Evolutionary conservation across 2,113 vertebrate genomes (phyloP).

Genomic region (Python bivittatus): DNA sequence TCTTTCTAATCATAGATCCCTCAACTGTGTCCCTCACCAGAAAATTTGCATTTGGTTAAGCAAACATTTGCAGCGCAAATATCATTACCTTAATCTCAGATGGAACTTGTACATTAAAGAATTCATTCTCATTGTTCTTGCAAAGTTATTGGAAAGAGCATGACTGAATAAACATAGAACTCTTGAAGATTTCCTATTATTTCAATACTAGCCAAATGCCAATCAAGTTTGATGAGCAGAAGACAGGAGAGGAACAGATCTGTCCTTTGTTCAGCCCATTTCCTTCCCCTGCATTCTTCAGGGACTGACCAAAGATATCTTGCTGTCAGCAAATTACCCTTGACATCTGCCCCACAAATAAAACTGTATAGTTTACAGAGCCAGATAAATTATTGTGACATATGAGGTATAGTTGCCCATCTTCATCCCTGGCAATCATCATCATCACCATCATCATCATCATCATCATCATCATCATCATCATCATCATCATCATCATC

Average conservation of each 20-base stretch:
- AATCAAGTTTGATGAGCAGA: not conserved
- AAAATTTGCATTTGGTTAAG: constrained; percentile 27
- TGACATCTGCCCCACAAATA: not conserved
- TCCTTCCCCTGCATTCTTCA: not conserved
- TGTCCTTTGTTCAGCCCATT: not conserved
- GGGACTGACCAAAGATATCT: not conserved
- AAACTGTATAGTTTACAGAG: not conserved
- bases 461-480: not conserved
- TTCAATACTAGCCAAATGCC: not conserved
- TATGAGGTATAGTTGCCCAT: not conserved
- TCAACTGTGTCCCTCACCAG: not conserved
- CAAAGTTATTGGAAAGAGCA: constrained; percentile 34
- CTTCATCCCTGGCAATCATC: not conserved
- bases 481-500: not conserved
- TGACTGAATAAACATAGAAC: not conserved
- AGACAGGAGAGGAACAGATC: not conserved
- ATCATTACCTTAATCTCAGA: constrained; percentile 34
- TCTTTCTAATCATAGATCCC: not conserved
- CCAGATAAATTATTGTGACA: not conserved
- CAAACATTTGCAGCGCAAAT: constrained; percentile 45
- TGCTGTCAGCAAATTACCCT: not conserved
- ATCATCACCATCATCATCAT: not conserved
- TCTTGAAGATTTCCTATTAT: not conserved
- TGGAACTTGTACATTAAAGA: constrained; percentile 16
- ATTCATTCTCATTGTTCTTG: constrained; percentile 19